Evolutionary conservation across 2,797 vertebrate genomes (phyloP).

Genomic region (Argentina silus): DNA sequence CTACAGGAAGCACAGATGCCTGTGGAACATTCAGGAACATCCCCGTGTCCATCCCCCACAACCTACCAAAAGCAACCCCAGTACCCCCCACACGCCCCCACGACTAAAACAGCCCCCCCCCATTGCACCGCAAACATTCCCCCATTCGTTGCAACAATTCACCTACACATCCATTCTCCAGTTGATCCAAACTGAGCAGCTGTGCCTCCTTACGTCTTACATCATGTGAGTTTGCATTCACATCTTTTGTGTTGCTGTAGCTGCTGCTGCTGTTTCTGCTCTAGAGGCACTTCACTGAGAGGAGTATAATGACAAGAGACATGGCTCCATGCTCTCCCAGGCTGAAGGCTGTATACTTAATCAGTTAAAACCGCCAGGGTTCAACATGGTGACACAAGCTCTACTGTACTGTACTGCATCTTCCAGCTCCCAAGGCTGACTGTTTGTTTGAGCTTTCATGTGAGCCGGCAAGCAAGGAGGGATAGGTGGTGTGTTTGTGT

Average conservation of each 20-base stretch:
- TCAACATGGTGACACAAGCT: neutral
- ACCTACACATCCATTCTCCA: neutral
- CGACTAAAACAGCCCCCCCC: neutral
- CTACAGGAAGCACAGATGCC: constrained; percentile 12
- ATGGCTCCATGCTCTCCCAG: too few relatives aligned
- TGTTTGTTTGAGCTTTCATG: constrained; percentile 1
- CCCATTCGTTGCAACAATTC: neutral
- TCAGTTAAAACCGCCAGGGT: neutral
- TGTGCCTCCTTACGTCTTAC: neutral
- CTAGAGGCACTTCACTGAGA: neutral
- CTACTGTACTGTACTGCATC: neutral
- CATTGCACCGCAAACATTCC: neutral
- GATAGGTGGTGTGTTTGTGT: too few relatives aligned
- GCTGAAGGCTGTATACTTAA: neutral
- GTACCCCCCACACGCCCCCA: neutral
- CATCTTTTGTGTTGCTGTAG: neutral
- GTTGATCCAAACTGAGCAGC: neutral
- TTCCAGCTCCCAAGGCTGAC: neutral
- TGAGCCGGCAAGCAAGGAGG: neutral
- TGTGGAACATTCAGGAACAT: too few relatives aligned
- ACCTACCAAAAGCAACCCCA: too few relatives aligned
- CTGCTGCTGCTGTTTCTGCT: neutral
- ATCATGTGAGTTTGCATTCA: neutral
- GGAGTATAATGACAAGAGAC: neutral
- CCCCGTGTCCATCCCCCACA: too few relatives aligned